Evolutionary conservation across 1,140 invertebrate genomes (phyloP).

Genomic region (Pogonomyrmex californicus): DNA sequence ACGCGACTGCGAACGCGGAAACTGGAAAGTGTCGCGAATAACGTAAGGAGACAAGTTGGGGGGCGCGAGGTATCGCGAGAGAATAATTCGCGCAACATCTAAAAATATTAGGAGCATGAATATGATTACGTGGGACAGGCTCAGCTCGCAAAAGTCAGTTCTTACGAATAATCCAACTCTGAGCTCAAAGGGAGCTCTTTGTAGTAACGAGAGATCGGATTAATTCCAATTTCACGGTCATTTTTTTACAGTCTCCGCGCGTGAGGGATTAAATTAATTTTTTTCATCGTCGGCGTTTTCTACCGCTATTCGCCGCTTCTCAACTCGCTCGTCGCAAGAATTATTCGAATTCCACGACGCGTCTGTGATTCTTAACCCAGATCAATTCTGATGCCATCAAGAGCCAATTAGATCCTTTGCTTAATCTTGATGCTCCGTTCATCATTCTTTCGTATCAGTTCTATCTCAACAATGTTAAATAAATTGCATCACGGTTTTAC

Average conservation of each 20-base stretch:
- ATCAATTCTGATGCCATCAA: slow-evolving; percentile 43
- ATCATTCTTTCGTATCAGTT: background rate
- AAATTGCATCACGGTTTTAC: background rate
- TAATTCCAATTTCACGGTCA: slow-evolving; percentile 55
- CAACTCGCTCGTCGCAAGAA: slow-evolving; percentile 21
- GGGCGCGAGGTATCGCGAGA: background rate
- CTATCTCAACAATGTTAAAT: background rate
- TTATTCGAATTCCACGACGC: slow-evolving; percentile 45
- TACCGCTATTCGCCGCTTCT: background rate
- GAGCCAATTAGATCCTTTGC: slow-evolving; percentile 51
- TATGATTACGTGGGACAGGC: background rate
- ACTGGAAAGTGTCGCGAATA: slow-evolving; percentile 12
- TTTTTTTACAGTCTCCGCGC: slow-evolving; percentile 47
- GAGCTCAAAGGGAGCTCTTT: slow-evolving; percentile 23
- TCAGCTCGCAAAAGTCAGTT: background rate
- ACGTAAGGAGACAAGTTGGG: background rate
- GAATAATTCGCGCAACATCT: slow-evolving; percentile 9
- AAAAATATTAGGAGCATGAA: slow-evolving; percentile 35
- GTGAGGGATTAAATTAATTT: slow-evolving; percentile 58
- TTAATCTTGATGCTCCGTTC: background rate
- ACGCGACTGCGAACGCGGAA: background rate
- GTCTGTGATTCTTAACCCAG: slow-evolving; percentile 55
- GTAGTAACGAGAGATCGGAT: slow-evolving; percentile 48
- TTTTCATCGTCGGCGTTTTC: slow-evolving; percentile 39
- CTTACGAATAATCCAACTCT: slow-evolving; percentile 43